phyloP scores from a whole-genome alignment of 2,797 vertebrate genomes.

The Melopsittacus undulatus region DNA sequence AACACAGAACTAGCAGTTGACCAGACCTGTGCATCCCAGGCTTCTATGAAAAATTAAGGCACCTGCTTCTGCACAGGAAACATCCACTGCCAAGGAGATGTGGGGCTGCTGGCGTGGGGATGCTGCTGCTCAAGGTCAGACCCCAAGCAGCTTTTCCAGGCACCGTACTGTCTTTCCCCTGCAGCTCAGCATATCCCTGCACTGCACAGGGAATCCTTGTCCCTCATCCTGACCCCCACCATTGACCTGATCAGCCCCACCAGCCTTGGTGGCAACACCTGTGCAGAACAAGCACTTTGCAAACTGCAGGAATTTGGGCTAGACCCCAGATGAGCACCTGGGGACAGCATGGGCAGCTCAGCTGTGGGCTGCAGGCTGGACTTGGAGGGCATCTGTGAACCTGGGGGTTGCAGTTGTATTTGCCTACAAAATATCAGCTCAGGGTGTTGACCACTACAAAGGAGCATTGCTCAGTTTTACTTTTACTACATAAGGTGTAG shows the following conservation, averaged over 20 bases:
- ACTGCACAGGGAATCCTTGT: not conserved
- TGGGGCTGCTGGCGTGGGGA: not conserved
- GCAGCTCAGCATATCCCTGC: not conserved
- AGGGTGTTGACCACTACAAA: not conserved
- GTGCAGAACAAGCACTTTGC: not conserved
- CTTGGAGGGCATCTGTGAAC: not conserved
- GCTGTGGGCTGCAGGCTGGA: not conserved
- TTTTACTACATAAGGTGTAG: not conserved
- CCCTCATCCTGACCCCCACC: not conserved
- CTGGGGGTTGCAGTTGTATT: not conserved
- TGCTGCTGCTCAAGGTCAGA: not conserved
- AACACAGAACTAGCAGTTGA: not conserved
- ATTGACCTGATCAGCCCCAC: fast-evolving
- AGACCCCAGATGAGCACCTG: not conserved
- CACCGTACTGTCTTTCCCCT: too few relatives aligned
- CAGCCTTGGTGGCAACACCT: not conserved
- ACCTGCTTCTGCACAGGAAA: not conserved
- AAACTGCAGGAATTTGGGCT: not conserved
- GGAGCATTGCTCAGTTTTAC: not conserved
- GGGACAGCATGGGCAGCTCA: not conserved
- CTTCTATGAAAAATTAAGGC: not conserved
- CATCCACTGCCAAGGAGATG: not conserved
- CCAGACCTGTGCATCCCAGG: not conserved
- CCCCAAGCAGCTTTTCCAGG: not conserved
- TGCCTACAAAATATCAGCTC: not conserved